Evolutionary conservation across 2,113 vertebrate species (phyloP), one percentile per base, ranked within the genome.

Genomic region (Girardinichthys multiradiatus): DNA sequence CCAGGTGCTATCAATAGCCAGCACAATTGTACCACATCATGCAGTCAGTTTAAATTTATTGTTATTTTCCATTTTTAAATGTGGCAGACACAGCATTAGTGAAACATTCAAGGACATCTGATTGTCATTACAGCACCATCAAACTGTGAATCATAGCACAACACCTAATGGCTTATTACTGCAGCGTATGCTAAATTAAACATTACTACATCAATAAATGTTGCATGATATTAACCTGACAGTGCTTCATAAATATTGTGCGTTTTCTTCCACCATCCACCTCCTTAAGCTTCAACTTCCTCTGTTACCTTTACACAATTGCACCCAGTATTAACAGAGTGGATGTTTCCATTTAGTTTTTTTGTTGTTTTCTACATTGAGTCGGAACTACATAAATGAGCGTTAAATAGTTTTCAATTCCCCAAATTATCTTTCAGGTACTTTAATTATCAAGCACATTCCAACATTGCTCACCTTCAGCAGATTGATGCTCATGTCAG

Each of bases 211-310:
- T 90, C 89, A 77, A 92, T 94, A 90, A 93, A 89, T 93, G 91
- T 90, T 93, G 87, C 91, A 91, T 88, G 91, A 89, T 86, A 93
- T 93, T 89, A 92, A 94, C 86, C 87, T 94, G 90, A 88, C 89
- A 89, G 86, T 61, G 79, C 87, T 92, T 88, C 87, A 89, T 91
- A 93, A 93, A 92, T 91, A 93, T 85, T 84, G 85, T 81, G 90
- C 78, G 30, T 90, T 91, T 82, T 76, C 71, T 64, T 71, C 26
- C 60, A 58, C 57, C 67, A 79, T 68, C n/a, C 45, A 42, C 28
- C 29, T 26, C 10, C 28, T 54, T 69, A 62, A 59, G 71, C 77
- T 54, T 29, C 12, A 15, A 71, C 79, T 66, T 86, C 33, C 79
- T 77, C 65, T 39, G 61, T 59, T 76, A 39, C 74, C 74, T 71